phyloP scores from a whole-genome alignment of 2,888 invertebrate genomes.

The Agrypnus murinus region DNA sequence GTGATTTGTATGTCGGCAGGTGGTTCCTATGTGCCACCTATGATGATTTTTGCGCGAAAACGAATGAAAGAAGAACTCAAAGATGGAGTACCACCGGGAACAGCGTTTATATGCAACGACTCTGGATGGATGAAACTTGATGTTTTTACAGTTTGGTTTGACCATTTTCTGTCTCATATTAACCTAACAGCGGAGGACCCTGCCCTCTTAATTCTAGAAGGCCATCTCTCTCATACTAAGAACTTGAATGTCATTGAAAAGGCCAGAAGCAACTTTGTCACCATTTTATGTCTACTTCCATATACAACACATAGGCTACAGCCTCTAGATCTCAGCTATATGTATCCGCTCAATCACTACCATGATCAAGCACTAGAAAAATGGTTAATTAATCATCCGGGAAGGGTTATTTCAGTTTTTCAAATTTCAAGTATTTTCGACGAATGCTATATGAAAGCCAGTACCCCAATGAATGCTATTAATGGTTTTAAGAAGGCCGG shows the following conservation, averaged over 20 bases:
- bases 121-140: slow-evolving; percentile 63
- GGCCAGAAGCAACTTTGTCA: slow-evolving; percentile 57
- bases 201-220: slow-evolving; percentile 64
- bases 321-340: slow-evolving; percentile 55
- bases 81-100: slow-evolving; percentile 58
- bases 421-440: slow-evolving; percentile 56
- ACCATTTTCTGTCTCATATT: slow-evolving; percentile 64
- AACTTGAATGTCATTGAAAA: slow-evolving; percentile 60
- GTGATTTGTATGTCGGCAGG: slow-evolving; percentile 45
- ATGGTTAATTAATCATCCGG: slow-evolving; percentile 56
- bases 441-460: slow-evolving; percentile 50
- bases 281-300: slow-evolving; percentile 64
- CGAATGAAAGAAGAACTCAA: slow-evolving; percentile 29
- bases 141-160: slow-evolving; percentile 63
- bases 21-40: slow-evolving; percentile 2
- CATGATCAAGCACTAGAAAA: slow-evolving; percentile 55
- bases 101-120: slow-evolving; percentile 52
- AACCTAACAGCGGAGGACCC: slow-evolving; percentile 60
- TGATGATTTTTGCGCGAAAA: slow-evolving; percentile 39
- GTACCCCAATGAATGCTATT: slow-evolving; percentile 9
- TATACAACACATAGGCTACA: slow-evolving; percentile 58
- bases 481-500: neutral
- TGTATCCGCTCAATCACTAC: slow-evolving; percentile 51
- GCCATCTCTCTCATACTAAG: slow-evolving; percentile 63
- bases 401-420: slow-evolving; percentile 51